Conservation (phyloP, 2,888 invertebrate genomes). For the Camptogramma bilineatum region DNA sequence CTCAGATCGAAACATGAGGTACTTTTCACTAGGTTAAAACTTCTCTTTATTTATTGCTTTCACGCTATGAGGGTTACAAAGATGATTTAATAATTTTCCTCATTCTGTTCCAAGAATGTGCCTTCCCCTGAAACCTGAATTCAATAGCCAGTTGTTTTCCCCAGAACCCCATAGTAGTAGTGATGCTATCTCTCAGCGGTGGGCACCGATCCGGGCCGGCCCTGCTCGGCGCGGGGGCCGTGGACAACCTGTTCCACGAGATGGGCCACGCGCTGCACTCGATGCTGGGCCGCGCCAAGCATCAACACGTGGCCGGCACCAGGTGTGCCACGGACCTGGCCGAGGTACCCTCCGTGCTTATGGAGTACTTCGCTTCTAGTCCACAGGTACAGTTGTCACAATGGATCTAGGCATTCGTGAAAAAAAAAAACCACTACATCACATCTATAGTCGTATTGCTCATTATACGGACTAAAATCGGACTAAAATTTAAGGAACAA, state of each 20-base stretch:
- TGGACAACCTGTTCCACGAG: conserved; percentile 91
- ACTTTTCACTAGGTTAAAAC: too few species aligned
- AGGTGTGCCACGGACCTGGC: conserved; percentile 98
- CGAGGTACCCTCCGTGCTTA: conserved; percentile 99
- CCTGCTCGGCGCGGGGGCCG: conserved; percentile 92
- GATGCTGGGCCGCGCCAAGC: conserved; percentile 94
- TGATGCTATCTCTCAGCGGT: conserved; percentile 94
- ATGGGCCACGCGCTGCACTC: conserved; percentile 90
- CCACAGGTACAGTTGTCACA: conserved; percentile 77
- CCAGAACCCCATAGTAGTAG: conserved; percentile 95
- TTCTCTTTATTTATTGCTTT: too few species aligned
- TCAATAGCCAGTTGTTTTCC: not conserved
- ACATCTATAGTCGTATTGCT: too few species aligned
- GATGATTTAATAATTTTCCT: too few species aligned
- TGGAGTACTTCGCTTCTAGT: conserved; percentile 98
- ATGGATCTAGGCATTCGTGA: too few species aligned
- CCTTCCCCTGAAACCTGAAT: too few species aligned
- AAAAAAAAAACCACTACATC: too few species aligned
- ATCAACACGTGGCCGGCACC: conserved; percentile 99
- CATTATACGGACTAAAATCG: too few species aligned
- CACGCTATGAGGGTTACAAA: too few species aligned
- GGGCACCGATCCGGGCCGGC: conserved; percentile 90
- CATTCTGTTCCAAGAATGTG: too few species aligned
- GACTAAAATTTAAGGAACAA: too few species aligned
- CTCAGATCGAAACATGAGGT: too few species aligned